Evolutionary conservation across 2,888 invertebrate species (phyloP).

Genomic region (Drosophila percnosoma): DNA sequence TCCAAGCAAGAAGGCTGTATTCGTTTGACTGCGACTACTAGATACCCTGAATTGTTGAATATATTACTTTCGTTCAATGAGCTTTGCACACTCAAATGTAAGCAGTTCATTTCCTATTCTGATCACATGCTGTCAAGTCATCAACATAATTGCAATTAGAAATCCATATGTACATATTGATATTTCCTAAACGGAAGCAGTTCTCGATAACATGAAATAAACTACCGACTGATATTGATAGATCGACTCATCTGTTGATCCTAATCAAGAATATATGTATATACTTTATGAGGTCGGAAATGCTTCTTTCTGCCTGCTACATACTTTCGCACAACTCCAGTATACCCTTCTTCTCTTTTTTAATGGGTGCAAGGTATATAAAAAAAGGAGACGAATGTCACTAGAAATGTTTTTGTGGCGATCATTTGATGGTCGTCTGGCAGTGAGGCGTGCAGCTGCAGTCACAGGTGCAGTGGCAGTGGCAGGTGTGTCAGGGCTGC

Average conservation of each 20-base stretch:
- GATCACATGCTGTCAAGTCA: not conserved
- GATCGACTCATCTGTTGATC: not conserved
- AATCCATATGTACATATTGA: not conserved
- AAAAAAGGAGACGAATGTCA: conserved; percentile 52
- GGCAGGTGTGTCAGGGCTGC: conserved; percentile 26
- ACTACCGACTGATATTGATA: not conserved
- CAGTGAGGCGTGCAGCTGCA: conserved; percentile 3
- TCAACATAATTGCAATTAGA: too few relatives aligned
- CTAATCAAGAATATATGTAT: not conserved
- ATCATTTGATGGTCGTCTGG: conserved; percentile 49
- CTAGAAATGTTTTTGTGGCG: conserved; percentile 67
- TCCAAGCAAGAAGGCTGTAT: not conserved
- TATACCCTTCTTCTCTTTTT: not conserved
- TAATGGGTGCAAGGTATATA: not conserved
- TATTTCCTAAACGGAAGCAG: not conserved
- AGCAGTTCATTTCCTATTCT: not conserved
- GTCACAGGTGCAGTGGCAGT: not conserved
- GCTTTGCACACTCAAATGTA: not conserved
- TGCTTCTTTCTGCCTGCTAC: not conserved
- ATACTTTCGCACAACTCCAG: not conserved
- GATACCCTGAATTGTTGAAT: not conserved
- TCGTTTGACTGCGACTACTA: not conserved
- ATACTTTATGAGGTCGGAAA: not conserved
- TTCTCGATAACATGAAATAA: not conserved
- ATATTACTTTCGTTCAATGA: not conserved